These are phyloP conservation scores for Propithecus coquereli DNA, from an alignment of 2,113 vertebrate species.

Conservation along the genomic window DNA sequence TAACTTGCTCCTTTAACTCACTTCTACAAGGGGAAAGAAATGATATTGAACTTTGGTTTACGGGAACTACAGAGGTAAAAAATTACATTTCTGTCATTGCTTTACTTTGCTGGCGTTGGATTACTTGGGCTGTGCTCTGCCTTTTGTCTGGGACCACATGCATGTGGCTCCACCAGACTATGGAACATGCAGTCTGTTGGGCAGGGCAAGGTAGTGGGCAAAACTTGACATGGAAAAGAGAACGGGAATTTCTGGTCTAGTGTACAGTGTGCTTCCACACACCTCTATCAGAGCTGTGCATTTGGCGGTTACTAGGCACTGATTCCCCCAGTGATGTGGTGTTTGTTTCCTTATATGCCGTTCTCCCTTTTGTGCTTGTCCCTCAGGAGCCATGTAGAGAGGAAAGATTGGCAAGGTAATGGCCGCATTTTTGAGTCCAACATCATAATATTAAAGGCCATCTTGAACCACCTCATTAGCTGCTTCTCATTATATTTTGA, in stretches of 20 bases:
- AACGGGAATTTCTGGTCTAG: not conserved
- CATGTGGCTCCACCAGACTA: not conserved
- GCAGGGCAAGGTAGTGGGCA: too few relatives aligned
- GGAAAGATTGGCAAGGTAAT: not conserved
- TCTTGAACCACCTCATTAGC: not conserved
- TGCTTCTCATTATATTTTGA: not conserved
- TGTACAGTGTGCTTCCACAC: not conserved
- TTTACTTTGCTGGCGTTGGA: not conserved
- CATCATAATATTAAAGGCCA: not conserved
- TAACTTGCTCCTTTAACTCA: not conserved
- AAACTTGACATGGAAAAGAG: not conserved
- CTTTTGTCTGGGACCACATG: not conserved
- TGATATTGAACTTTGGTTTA: not conserved
- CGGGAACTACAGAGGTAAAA: not conserved
- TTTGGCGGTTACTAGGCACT: not conserved
- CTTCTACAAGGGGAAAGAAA: slow-evolving; percentile 1
- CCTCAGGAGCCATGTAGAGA: not conserved
- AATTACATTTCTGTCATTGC: not conserved
- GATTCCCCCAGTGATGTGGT: not conserved
- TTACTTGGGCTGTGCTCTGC: not conserved
- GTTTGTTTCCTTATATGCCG: not conserved
- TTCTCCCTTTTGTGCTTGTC: not conserved
- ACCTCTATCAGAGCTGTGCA: not conserved
- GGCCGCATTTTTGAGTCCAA: not conserved
- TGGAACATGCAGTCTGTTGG: not conserved